Evolutionary conservation across 2,797 vertebrate species (phyloP).

Genomic region (Liparis tanakae): DNA sequence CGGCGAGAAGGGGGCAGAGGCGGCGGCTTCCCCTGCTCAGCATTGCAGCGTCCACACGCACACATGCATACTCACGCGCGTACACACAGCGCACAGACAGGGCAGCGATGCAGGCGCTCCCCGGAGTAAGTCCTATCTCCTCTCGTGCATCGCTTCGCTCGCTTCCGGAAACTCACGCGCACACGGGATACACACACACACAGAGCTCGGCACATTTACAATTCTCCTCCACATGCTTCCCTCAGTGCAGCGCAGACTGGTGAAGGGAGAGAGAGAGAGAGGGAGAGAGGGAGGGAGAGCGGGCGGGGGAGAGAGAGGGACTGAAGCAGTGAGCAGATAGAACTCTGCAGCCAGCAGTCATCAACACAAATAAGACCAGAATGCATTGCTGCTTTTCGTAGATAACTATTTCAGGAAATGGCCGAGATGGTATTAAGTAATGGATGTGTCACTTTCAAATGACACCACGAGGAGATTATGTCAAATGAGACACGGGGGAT

Average conservation of each 20-base stretch:
- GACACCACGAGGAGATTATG: constrained; percentile 1
- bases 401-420: constrained; percentile 74
- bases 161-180: constrained; percentile 51
- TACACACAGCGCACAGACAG: constrained; percentile 46
- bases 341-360: constrained; percentile 77
- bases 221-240: constrained; percentile 81
- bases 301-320: constrained; percentile 37
- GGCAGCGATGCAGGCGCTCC: constrained; percentile 44
- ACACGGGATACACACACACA: constrained; percentile 53
- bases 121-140: constrained; percentile 50
- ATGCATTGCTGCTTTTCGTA: constrained; percentile 78
- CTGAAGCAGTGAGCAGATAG: constrained; percentile 67
- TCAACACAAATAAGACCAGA: constrained; percentile 78
- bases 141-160: constrained; percentile 48
- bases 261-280: constrained; percentile 36
- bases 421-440: constrained; percentile 27
- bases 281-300: constrained; percentile 53
- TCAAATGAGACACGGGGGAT: constrained; percentile 2
- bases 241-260: constrained; percentile 75
- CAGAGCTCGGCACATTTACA: constrained; percentile 73
- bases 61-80: constrained; percentile 56
- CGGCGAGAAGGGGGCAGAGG: constrained; percentile 53
- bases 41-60: constrained; percentile 66
- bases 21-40: constrained; percentile 76
- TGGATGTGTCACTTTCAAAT: constrained; percentile 10